These are phyloP conservation scores for Melanostoma mellinum DNA, from an alignment of 2,888 invertebrate species.

Conservation along the genomic window DNA sequence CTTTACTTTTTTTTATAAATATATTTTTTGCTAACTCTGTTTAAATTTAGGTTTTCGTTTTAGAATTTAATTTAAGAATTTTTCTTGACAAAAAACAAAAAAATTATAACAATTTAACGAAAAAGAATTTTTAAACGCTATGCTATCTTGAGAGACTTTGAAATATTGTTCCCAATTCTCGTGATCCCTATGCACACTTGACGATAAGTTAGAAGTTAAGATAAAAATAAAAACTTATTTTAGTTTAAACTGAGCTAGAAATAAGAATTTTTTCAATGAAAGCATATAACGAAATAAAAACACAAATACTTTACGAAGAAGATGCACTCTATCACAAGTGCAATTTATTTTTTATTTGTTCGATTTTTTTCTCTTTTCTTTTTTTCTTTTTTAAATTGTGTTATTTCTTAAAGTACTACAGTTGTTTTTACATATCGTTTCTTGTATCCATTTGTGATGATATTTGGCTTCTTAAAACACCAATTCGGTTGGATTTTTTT, in stretches of 20 bases:
- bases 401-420: not conserved
- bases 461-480: slow-evolving; percentile 38
- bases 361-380: not conserved
- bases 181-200: too few relatives aligned
- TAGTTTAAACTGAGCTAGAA: not conserved
- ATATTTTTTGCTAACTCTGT: not conserved
- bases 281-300: slow-evolving; percentile 21
- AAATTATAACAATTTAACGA: too few relatives aligned
- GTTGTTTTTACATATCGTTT: slow-evolving; percentile 6
- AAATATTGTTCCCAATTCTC: too few relatives aligned
- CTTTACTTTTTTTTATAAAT: slow-evolving; percentile 22
- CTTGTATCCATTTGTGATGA: slow-evolving; percentile 21
- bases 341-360: slow-evolving; percentile 34
- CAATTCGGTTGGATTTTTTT: slow-evolving; percentile 1
- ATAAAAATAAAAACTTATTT: not conserved
- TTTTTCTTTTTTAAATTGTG: not conserved
- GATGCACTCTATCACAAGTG: slow-evolving; percentile 54
- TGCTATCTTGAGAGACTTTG: too few relatives aligned
- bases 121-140: too few relatives aligned
- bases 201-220: too few relatives aligned
- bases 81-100: not conserved
- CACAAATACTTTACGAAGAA: slow-evolving; percentile 11
- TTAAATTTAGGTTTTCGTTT: not conserved
- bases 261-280: not conserved
- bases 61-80: slow-evolving; percentile 15